A percentile compares a stretch with the other conserved stretches of the same genome.
phyloP scores from a whole-genome alignment of 2,113 vertebrate genomes.

The Struthidea cinerea region DNA sequence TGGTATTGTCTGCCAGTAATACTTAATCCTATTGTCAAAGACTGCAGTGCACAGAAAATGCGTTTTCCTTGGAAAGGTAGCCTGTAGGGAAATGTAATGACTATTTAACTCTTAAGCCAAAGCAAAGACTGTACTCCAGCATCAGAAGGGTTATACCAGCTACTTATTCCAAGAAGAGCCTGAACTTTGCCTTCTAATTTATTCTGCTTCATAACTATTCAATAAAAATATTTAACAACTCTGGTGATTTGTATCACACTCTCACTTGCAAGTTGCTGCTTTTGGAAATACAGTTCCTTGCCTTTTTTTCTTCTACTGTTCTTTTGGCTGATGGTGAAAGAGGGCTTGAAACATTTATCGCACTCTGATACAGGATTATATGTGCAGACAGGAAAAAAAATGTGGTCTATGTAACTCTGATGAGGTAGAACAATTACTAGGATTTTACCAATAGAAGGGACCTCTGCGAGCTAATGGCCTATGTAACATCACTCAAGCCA shows the following conservation, averaged over 20 bases:
- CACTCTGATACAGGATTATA: background rate
- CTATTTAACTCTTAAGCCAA: slow-evolving; percentile 15
- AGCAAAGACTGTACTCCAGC: background rate
- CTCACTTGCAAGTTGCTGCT: accelerated
- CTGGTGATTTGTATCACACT: background rate
- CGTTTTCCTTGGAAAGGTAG: slow-evolving; percentile 16
- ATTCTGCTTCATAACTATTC: background rate
- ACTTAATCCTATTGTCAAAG: background rate
- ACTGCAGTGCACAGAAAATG: background rate
- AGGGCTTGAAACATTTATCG: background rate
- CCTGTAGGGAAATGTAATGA: background rate
- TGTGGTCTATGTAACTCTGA: background rate
- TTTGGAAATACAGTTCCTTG: background rate
- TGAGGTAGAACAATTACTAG: background rate
- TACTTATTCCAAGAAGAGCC: background rate
- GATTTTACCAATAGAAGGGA: slow-evolving; percentile 5
- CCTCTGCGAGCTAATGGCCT: background rate
- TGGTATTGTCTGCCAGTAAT: slow-evolving; percentile 17
- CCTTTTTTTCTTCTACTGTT: background rate
- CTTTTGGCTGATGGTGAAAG: background rate
- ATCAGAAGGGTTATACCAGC: background rate
- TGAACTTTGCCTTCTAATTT: background rate
- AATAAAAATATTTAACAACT: background rate
- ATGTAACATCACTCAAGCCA: background rate
- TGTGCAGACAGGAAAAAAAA: background rate